phyloP scores from a whole-genome alignment of 2,888 invertebrate species.

The Cephus pulcher region DNA sequence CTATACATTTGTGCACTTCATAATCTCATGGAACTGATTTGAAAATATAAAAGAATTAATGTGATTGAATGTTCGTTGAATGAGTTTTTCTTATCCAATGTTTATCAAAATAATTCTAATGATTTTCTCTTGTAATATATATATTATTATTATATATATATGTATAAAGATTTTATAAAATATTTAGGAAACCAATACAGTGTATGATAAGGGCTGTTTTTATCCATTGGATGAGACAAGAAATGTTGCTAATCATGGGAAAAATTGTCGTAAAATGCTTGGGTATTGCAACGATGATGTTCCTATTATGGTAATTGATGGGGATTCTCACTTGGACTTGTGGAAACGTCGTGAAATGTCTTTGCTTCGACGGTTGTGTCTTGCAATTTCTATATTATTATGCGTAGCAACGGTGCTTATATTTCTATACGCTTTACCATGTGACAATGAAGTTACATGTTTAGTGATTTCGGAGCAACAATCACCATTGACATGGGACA shows the following conservation, averaged over 20 bases:
- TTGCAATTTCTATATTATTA: slow-evolving; percentile 77
- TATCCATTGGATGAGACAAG: slow-evolving; percentile 56
- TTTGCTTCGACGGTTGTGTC: slow-evolving; percentile 75
- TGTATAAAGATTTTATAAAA: neutral
- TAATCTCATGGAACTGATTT: no score
- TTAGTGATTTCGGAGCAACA: slow-evolving; percentile 57
- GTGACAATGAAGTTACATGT: slow-evolving; percentile 78
- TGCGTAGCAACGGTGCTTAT: slow-evolving; percentile 79
- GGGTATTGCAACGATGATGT: slow-evolving; percentile 57
- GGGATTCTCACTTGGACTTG: slow-evolving; percentile 51
- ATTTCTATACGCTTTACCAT: slow-evolving; percentile 83
- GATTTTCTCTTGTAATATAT: no score
- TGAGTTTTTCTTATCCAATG: no score
- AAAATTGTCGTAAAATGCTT: slow-evolving; percentile 50
- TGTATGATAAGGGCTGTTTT: slow-evolving; percentile 54
- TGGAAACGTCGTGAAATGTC: slow-evolving; percentile 71
- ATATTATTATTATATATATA: neutral
- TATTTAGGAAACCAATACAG: slow-evolving; percentile 43
- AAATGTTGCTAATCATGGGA: slow-evolving; percentile 46
- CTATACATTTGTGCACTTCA: no score
- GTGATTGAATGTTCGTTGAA: no score
- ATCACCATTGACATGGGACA: slow-evolving; percentile 62
- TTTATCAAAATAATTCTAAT: no score
- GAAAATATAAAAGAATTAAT: no score
- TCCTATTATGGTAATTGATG: slow-evolving; percentile 60